Conservation (phyloP, 2,113 vertebrate species). For the Bathybates hornii region DNA sequence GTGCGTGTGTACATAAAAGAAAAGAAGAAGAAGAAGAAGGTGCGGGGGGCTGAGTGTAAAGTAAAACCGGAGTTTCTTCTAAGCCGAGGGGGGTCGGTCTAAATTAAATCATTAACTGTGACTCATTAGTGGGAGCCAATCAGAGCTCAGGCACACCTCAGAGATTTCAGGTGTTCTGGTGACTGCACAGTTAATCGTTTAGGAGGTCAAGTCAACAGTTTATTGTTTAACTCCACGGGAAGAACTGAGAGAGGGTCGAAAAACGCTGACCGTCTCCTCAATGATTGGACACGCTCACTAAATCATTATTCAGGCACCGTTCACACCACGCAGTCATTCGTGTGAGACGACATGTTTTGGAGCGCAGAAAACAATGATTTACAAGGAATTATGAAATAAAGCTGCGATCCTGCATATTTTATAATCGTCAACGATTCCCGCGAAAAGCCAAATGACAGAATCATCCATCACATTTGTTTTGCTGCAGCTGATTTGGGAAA, state of each 20-base stretch:
- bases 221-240: constrained; percentile 20
- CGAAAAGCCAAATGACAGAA: neutral
- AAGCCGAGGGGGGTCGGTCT: neutral
- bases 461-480: neutral
- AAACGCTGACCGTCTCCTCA: neutral
- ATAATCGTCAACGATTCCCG: neutral
- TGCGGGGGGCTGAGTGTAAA: neutral
- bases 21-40: neutral
- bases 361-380: neutral
- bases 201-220: constrained; percentile 23
- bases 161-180: constrained; percentile 17
- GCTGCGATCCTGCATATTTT: neutral
- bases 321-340: neutral
- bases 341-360: neutral
- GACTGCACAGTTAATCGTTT: constrained; percentile 10
- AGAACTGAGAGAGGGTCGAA: neutral
- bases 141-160: neutral
- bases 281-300: constrained; percentile 9
- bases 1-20: neutral
- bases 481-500: neutral
- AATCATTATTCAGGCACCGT: neutral
- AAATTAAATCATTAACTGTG: constrained; percentile 53
- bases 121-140: constrained; percentile 21
- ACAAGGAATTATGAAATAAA: neutral
- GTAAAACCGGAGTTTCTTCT: neutral